phyloP scores from a whole-genome alignment of 2,888 invertebrate genomes.

The Operophtera brumata region DNA sequence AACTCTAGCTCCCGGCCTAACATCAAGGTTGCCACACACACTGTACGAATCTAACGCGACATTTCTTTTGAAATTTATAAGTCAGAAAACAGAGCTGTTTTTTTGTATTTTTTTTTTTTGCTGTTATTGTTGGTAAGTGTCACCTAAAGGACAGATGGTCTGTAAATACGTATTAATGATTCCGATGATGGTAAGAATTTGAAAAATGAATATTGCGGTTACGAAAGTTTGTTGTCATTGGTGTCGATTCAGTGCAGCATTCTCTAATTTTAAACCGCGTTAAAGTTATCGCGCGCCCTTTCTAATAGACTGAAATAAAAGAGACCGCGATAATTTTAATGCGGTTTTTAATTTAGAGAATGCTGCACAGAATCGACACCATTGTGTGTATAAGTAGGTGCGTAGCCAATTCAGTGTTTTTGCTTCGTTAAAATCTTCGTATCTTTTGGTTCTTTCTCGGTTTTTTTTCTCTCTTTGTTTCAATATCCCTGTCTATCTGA shows the following conservation, averaged over 20 bases:
- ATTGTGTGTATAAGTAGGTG: not conserved
- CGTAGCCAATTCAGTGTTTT: too few species aligned
- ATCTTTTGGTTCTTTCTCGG: too few species aligned
- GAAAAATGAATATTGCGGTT: slow-evolving; percentile 28
- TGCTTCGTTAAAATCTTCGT: too few species aligned
- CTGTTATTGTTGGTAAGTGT: slow-evolving; percentile 37
- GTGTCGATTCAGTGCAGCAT: too few species aligned
- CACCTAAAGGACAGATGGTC: slow-evolving; percentile 56
- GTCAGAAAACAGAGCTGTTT: not conserved
- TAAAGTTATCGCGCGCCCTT: too few species aligned
- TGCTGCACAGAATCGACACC: too few species aligned
- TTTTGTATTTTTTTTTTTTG: not conserved
- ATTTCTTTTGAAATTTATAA: slow-evolving; percentile 1
- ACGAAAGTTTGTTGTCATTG: slow-evolving; percentile 22
- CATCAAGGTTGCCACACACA: slow-evolving; percentile 27
- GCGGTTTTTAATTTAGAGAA: too few species aligned
- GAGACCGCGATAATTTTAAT: too few species aligned
- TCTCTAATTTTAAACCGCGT: too few species aligned
- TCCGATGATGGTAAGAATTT: slow-evolving; percentile 47
- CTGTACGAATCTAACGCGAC: not conserved
- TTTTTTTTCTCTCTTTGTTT: too few species aligned
- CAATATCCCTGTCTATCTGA: too few species aligned
- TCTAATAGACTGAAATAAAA: too few species aligned
- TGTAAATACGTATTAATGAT: slow-evolving; percentile 67
- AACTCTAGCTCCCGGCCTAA: slow-evolving; percentile 33